phyloP scores from a whole-genome alignment of 1,140 invertebrate genomes.

The Melitaea cinxia region DNA sequence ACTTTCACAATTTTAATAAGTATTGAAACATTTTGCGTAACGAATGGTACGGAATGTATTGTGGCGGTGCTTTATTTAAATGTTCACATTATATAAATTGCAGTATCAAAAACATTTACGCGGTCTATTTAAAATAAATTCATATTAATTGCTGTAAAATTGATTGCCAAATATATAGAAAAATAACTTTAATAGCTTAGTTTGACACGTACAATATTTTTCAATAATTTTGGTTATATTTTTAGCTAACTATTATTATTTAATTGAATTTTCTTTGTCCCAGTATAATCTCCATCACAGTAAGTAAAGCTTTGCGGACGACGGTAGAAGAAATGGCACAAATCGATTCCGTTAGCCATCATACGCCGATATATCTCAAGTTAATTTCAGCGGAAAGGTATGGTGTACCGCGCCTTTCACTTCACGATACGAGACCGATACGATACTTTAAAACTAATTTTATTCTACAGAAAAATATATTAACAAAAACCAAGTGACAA shows the following conservation, averaged over 20 bases:
- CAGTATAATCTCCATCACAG: no score
- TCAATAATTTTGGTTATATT: no score
- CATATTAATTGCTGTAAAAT: slow-evolving; percentile 1
- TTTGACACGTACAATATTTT: no score
- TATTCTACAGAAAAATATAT: neutral
- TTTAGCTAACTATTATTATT: no score
- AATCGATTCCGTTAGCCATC: neutral
- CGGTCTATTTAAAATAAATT: slow-evolving; percentile 1
- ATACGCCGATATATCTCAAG: slow-evolving; percentile 2
- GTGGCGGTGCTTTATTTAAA: slow-evolving; percentile 8
- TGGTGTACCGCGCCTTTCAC: neutral
- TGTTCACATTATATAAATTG: slow-evolving; percentile 6
- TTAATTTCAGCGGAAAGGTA: slow-evolving; percentile 6
- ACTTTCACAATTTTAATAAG: slow-evolving; percentile 9
- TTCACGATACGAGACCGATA: neutral
- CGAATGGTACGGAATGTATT: neutral
- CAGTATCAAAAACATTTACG: slow-evolving; percentile 8
- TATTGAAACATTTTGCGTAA: slow-evolving; percentile 7
- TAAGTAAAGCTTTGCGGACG: neutral
- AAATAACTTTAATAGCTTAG: no score
- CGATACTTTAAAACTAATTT: neutral
- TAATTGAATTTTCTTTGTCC: no score
- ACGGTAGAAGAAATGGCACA: neutral
- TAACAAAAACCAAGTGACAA: no score
- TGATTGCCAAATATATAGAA: neutral